Base-by-base conservation (phyloP, 1,140 invertebrate species). In the Calephelis nemesis region DNA sequence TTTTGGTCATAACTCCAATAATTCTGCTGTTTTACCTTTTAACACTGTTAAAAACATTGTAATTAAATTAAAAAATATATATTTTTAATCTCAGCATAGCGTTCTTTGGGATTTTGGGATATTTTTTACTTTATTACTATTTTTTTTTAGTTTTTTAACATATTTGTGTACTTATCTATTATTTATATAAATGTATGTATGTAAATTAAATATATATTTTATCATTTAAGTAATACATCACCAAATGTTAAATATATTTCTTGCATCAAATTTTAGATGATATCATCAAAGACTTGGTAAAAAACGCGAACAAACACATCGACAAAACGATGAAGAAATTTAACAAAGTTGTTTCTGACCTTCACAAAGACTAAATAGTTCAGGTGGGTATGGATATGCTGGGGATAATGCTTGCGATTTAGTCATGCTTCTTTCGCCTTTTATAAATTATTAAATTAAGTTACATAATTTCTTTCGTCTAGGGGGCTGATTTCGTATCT, bases 251-350 rank as follows among this genome's bases (percentile, higher is more conserved):
- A 6, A 7, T 60, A 47, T 7, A 48, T 7, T 42, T 2, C 19
- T 63, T 47, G 11, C 19, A 63, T 63, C 5, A 66, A 47, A 58
- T 58, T 75, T 81, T 81, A 75, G 60, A 82, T 84, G 84, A 83
- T 72, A 65, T 77, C 70, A 60, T 87, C 71, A 47, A 81, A 69
- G 11, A 82, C 45, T 76, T 88, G 62, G 77, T 88, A 54, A 81
- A 81, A 68, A 65, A 80, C 15, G 69, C 73, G 12, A 82, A 87
- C 71, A 83, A 82, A 71, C 65, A 82, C 39, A 80, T 86, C 52
- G 82, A 84, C 73, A 87, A 85, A 77, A 87, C 86, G 5, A 42
- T 85, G 40, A 82, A 77, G 69, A 74, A 70, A 7, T 73, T 89
- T 54, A 75, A 67, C 65, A 83, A 85, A 73, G 74, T 49, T 12